These are phyloP conservation scores for Drosophila ananassae DNA, from an alignment of 1,140 invertebrate species.

Conservation along the genomic window DNA sequence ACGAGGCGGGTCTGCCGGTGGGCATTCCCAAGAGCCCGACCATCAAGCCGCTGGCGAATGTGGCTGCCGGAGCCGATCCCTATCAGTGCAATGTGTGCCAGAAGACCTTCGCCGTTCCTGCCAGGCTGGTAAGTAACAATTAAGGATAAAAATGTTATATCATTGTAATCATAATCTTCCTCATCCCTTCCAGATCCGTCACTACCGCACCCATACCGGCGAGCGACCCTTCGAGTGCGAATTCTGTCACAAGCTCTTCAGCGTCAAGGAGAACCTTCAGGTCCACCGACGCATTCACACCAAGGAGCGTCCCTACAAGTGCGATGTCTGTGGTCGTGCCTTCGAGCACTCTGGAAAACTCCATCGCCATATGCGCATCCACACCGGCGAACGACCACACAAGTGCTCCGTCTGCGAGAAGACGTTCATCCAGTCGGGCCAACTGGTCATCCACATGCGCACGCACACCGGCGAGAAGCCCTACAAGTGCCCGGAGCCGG, in stretches of 20 bases:
- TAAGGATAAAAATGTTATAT: background rate
- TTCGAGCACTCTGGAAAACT: conserved; percentile 97
- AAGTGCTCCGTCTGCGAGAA: conserved; percentile 96
- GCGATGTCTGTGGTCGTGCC: conserved; percentile 94
- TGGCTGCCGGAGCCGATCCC: conserved; percentile 86
- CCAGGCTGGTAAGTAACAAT: conserved; percentile 88
- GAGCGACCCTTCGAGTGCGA: conserved; percentile 95
- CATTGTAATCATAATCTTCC: background rate
- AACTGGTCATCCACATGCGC: conserved; percentile 92
- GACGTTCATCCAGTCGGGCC: conserved; percentile 95
- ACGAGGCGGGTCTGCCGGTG: conserved; percentile 65
- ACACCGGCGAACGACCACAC: conserved; percentile 96
- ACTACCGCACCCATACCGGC: conserved; percentile 95
- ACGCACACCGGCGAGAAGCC: conserved; percentile 96
- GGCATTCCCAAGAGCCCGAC: conserved; percentile 78
- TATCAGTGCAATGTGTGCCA: conserved; percentile 95
- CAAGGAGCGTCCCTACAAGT: conserved; percentile 92
- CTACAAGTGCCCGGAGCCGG: conserved; percentile 92
- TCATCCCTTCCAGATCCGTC: conserved; percentile 85
- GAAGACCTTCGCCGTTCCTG: conserved; percentile 96
- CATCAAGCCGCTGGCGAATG: conserved; percentile 79
- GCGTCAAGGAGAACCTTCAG: conserved; percentile 95
- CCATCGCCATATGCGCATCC: conserved; percentile 96
- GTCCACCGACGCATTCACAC: conserved; percentile 96
- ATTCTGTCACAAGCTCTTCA: conserved; percentile 96